Conservation (phyloP, 1,140 invertebrate species). For the Manduca sexta region DNA sequence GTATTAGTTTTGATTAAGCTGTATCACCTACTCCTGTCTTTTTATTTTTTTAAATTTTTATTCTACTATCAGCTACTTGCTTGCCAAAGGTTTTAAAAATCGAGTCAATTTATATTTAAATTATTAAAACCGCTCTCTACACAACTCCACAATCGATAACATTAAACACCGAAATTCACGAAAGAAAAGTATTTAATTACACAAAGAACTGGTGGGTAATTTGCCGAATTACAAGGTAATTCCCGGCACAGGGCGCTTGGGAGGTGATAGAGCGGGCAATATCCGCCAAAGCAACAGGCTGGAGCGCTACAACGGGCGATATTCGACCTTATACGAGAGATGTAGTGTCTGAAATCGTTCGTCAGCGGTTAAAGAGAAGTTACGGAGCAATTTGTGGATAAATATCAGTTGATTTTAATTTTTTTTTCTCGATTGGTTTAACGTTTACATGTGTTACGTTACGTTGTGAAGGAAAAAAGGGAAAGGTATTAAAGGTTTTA, state of each 20-base stretch:
- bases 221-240: slow-evolving; percentile 59
- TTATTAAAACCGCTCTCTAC: background rate
- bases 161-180: slow-evolving; percentile 2
- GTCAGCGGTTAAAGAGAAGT: background rate
- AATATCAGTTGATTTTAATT: slow-evolving; percentile 17
- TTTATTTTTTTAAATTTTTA: too few relatives aligned
- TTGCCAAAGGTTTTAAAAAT: too few relatives aligned
- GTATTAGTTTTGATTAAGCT: too few relatives aligned
- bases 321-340: background rate
- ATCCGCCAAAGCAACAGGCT: slow-evolving; percentile 58
- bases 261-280: slow-evolving; percentile 45
- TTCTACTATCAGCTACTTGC: too few relatives aligned
- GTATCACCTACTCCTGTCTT: too few relatives aligned
- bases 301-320: background rate
- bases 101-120: too few relatives aligned
- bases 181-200: slow-evolving; percentile 56
- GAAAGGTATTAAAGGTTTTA: too few relatives aligned
- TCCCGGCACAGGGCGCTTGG: slow-evolving; percentile 38
- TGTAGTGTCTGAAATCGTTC: slow-evolving; percentile 9
- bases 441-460: too few relatives aligned
- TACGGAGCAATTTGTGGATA: slow-evolving; percentile 23
- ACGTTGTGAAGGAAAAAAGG: too few relatives aligned
- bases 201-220: slow-evolving; percentile 48
- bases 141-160: background rate
- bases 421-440: too few relatives aligned